Evolutionary conservation across 30 jellyfish, hydroid and myxozoan genomes (phyloP), one percentile per base, ranked within the genome.

Genomic region (Aurelia coerulea): DNA sequence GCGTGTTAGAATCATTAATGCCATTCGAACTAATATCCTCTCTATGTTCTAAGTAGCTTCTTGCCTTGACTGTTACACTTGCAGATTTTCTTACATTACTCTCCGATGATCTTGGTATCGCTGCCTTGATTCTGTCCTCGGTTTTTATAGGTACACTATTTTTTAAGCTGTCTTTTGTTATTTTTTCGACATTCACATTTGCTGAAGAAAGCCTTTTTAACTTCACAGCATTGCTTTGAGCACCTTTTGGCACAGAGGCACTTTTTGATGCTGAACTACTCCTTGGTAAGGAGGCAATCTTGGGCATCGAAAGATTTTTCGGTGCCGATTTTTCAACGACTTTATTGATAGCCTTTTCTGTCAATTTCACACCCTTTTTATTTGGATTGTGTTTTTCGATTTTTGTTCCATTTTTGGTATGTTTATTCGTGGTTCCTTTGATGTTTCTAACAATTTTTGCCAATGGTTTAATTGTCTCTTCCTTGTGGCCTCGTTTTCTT

Each of bases 391-490:
- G 56, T 10, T 53, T 53, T 29, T 53, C 60, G 39, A 52, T 54
- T 10, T 53, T 53, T 29, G 32, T 10, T 13, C 62, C 74, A 50
- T 53, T 75, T 2, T 34, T 54, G 62, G 56, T 71, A 31, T 56
- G 56, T 54, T 52, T 75, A 16, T 33, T 10, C 7, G 73, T 53
- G 17, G 10, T 33, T 60, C 70, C 70, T 56, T 56, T 52, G 15
- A 71, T 2, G 23, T 29, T 54, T 58, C 60, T 75, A 2, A 75
- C 56, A 75, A 75, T 37, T 23, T n/a, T 75, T 17, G 60, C 39
- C 49, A 75, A 46, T 2, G 86, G 86, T 56, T 75, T 75, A 33
- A 75, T 15, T n/a, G 33, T 23, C 16, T 16, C 31, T 75, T 75
- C 74, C 17, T 49, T 29, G 4, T 15, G 50, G 10, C 62, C 37